Base-by-base conservation (phyloP, 2,888 invertebrate species). In the Torymus auratus region DNA sequence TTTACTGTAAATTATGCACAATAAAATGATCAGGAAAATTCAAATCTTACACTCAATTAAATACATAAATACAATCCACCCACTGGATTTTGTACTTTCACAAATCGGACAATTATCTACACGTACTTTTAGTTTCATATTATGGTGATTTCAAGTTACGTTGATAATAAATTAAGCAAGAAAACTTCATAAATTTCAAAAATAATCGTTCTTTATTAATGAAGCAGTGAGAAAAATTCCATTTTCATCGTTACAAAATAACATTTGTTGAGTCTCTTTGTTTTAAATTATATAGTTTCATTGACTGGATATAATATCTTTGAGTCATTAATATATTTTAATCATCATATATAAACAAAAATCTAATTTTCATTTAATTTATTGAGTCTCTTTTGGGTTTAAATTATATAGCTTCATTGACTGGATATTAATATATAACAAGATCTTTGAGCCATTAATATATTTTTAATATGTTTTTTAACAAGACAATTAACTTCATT, bases 401-500 rank as follows among this genome's bases (percentile, higher is more conserved):
- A 41, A 20, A 62, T 64, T 65, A 58, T 67, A 52, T 71, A 65
- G 28, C 20, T 76, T 69, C 12, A 68, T 69, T 69, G 55, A 60
- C 14, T 55, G 61, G 11, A 72, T 4, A 61, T 20, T 20, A 20
- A 20, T 20, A 20, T 20, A 2, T 72, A 72, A 72, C 53, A 78
- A 7, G 28, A 67, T 68, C 7, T 56, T 68, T 68, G n/a, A 67
- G 62, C 28, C 41, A 52, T 74, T 23, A 62, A 53, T 60, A 62
- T 62, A 64, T 2, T 74, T 74, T 65, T 53, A 52, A 64, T 17
- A 58, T 79, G 1, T 78, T 55, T 61, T 67, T 67, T 67, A 80
- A 76, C 61, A 80, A 71, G 61, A 56, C 17, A 60, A 72, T 64
- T 71, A 71, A 71, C 55, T 80, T 20, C 53, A 71, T 75, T 75